Percentiles rank a stretch among this genome's conserved stretches.
Conservation (phyloP, 2,888 invertebrate genomes). For the Plemyria rubiginata region DNA sequence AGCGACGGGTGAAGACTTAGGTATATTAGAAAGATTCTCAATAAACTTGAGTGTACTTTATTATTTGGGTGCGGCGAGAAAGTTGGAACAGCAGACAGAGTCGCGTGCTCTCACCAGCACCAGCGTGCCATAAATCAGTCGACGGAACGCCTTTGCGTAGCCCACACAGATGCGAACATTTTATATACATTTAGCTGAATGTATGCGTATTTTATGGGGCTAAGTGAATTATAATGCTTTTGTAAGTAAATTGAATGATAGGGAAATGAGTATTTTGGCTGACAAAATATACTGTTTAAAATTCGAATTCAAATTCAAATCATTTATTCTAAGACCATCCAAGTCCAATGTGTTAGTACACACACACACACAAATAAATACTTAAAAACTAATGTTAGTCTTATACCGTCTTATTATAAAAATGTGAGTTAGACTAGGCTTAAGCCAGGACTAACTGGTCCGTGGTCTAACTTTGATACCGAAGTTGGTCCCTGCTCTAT, state of each 20-base stretch:
- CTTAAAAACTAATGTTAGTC: too few species aligned
- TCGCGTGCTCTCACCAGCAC: constrained; percentile 45
- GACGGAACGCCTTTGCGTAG: constrained; percentile 47
- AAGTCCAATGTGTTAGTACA: too few species aligned
- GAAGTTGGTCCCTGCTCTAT: too few species aligned
- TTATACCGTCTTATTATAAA: too few species aligned
- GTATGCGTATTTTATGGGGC: constrained; percentile 38
- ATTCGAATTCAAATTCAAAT: too few species aligned
- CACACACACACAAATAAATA: too few species aligned
- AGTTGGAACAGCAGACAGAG: constrained; percentile 34
- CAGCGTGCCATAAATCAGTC: constrained; percentile 52
- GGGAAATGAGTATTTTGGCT: constrained; percentile 21
- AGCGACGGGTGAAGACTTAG: too few species aligned
- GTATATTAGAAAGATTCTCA: too few species aligned
- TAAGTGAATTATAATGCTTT: constrained; percentile 43
- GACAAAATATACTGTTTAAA: background rate
- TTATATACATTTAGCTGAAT: constrained; percentile 41
- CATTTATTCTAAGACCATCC: too few species aligned
- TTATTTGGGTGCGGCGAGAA: background rate
- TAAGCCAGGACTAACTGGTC: too few species aligned
- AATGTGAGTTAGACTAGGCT: too few species aligned
- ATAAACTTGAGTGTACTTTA: background rate
- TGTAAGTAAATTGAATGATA: constrained; percentile 30
- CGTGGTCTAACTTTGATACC: too few species aligned
- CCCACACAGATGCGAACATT: constrained; percentile 45